Base-by-base conservation (phyloP, 1,140 invertebrate species). In the Drosophila virilis region DNA sequence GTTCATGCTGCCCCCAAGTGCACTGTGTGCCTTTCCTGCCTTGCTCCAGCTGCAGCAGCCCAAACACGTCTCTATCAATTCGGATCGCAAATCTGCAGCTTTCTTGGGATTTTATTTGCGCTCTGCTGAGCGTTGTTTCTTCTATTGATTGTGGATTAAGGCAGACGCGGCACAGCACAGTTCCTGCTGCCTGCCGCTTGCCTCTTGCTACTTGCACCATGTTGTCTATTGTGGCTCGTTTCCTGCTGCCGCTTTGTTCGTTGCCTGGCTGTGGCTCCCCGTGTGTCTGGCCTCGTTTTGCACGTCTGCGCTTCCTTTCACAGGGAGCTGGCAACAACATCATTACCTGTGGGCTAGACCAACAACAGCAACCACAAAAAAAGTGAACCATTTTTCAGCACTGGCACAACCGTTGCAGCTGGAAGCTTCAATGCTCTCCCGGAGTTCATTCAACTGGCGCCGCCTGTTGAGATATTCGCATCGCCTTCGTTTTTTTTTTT, bases 381-480 rank as follows among this genome's bases (percentile, higher is more conserved):
- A 73, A 71, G 22, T 82, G 61, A 79, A 88, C 79, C 71, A 86
- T 82, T 86, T 86, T 88, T 88, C 52, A 75, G 43, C 48, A 68
- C 55, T 73, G 48, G 45, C 42, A 62, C 70, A 54, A 48, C 48
- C 6, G 46, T 32, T 32, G 57, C 64, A 72, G 57, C 71, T 61
- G 59, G 57, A 45, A 59, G 28, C 42, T 52, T 13, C 66, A 77
- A 69, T 77, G 74, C 81, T 85, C 32, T 59, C 13, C 57, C 40
- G 28, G 76, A 83, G 83, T 88, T 86, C 84, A 89, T 88, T 86
- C 76, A 86, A 88, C 83, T 88, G 84, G 79, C 84, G 79, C 79
- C 76, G 79, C 65, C 79, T 88, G 83, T 75, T 82, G 67, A 78
- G 84, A 79, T 84, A 80, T 79, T 78, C 73, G 61, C 65, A 64